Conservation (phyloP, 2,888 invertebrate genomes). For the Hypolimnas misippus region DNA sequence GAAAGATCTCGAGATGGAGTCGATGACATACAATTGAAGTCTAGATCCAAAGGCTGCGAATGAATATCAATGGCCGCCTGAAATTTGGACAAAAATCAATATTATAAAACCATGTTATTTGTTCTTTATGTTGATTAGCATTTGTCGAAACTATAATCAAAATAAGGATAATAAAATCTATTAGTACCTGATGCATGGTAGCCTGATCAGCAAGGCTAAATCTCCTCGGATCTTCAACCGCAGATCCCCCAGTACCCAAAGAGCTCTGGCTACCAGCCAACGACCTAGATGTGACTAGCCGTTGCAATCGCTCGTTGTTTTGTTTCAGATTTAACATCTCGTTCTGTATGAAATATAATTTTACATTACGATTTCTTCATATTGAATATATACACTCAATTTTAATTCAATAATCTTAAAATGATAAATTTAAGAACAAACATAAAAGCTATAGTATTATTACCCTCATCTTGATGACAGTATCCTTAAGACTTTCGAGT, state of each 20-base stretch:
- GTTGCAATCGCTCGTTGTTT: constrained; percentile 97
- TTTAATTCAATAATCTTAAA: too few relatives aligned
- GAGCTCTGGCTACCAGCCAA: constrained; percentile 86
- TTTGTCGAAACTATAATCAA: not conserved
- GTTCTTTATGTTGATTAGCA: too few relatives aligned
- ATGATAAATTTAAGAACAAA: too few relatives aligned
- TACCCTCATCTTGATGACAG: constrained; percentile 98
- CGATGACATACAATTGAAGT: constrained; percentile 78
- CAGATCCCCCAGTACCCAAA: constrained; percentile 78
- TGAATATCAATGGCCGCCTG: constrained; percentile 75
- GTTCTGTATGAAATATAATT: constrained; percentile 81
- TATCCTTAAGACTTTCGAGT: constrained; percentile 97
- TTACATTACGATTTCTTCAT: not conserved
- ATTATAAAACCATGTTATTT: too few relatives aligned
- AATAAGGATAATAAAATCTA: not conserved
- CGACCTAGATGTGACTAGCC: constrained; percentile 89
- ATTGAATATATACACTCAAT: too few relatives aligned
- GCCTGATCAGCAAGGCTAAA: constrained; percentile 85
- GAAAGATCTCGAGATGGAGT: constrained; percentile 76
- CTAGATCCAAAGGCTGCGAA: constrained; percentile 75
- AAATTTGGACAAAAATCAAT: too few relatives aligned
- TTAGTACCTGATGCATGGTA: constrained; percentile 75
- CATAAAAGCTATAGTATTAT: too few relatives aligned
- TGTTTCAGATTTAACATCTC: constrained; percentile 98
- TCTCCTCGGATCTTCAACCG: constrained; percentile 82